Conservation (phyloP, 2,888 invertebrate species). For the Lithophane semibrunnea region DNA sequence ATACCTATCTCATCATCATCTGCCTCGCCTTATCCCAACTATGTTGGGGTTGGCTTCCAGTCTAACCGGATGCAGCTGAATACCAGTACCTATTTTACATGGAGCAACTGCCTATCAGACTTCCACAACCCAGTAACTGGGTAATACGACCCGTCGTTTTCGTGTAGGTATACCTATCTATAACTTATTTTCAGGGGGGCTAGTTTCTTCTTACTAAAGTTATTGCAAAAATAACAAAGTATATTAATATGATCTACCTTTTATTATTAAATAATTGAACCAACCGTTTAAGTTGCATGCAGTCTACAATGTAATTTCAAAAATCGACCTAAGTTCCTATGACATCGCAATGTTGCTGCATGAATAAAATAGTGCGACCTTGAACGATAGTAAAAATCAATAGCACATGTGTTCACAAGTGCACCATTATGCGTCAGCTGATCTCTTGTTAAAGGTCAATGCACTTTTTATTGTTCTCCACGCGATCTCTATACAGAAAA, state of each 20-base stretch:
- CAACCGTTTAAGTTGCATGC: neutral
- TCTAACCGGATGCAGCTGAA: too few relatives aligned
- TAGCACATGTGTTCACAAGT: constrained; percentile 83
- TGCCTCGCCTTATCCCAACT: neutral
- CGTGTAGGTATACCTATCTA: too few relatives aligned
- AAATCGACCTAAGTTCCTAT: constrained; percentile 10
- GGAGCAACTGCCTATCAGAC: too few relatives aligned
- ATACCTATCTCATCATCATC: too few relatives aligned
- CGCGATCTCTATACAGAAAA: constrained; percentile 79
- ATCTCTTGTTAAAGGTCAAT: constrained; percentile 87
- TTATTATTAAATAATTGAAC: neutral
- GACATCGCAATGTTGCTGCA: constrained; percentile 13
- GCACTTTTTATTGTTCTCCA: constrained; percentile 86
- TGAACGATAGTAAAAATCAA: constrained; percentile 86
- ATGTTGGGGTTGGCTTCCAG: neutral
- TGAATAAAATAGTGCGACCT: constrained; percentile 77
- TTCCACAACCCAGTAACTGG: neutral
- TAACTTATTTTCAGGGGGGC: neutral
- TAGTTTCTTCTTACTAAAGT: neutral
- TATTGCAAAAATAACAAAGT: neutral
- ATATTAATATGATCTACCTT: neutral
- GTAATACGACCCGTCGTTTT: too few relatives aligned
- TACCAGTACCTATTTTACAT: too few relatives aligned
- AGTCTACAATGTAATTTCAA: neutral
- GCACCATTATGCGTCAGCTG: constrained; percentile 89